Conservation (phyloP, 2,113 vertebrate genomes). For the Bos indicus region DNA sequence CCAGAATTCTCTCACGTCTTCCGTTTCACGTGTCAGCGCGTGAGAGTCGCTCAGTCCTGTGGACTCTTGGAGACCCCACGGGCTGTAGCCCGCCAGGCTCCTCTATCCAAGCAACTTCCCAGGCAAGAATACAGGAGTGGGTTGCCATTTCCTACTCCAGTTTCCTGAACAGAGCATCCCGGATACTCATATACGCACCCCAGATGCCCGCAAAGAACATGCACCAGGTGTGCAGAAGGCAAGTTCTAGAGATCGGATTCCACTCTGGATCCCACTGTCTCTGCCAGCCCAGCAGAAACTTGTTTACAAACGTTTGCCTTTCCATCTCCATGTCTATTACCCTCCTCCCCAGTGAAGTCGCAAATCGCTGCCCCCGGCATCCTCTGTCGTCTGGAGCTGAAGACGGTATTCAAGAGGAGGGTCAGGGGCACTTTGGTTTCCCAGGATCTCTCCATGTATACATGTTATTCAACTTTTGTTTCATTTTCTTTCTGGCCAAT, state of each 20-base stretch:
- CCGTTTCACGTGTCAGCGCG: fast-evolving
- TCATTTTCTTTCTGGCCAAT: neutral
- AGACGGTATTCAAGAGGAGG: neutral
- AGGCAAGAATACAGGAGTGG: too few relatives aligned
- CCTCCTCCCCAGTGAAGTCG: neutral
- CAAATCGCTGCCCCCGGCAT: neutral
- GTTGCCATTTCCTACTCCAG: too few relatives aligned
- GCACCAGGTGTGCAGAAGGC: neutral
- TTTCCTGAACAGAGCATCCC: neutral
- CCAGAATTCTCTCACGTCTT: neutral
- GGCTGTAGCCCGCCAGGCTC: too few relatives aligned
- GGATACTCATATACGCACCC: neutral
- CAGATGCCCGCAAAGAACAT: neutral
- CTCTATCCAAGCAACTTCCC: too few relatives aligned
- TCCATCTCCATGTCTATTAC: neutral
- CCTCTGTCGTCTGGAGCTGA: neutral
- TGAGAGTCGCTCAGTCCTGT: neutral
- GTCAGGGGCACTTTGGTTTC: neutral
- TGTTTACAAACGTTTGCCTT: neutral
- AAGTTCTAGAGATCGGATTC: fast-evolving
- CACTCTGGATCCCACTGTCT: neutral
- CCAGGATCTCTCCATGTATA: neutral
- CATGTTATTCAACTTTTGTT: neutral
- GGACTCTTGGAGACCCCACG: neutral
- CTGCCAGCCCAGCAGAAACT: neutral